phyloP scores from a whole-genome alignment of 1,140 invertebrate species.

The Trichonephila inaurata region DNA sequence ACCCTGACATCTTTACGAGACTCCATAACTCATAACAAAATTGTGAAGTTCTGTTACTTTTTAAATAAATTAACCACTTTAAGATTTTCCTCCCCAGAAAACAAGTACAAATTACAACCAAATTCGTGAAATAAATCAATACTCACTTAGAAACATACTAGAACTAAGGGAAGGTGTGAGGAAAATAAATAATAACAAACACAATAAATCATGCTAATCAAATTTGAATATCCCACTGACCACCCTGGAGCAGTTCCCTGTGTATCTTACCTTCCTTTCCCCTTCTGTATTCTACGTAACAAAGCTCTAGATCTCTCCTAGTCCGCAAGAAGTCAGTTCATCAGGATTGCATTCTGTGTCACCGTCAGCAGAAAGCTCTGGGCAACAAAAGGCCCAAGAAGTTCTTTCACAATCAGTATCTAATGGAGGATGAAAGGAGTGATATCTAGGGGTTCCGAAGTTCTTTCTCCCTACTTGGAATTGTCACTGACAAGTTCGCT shows the following conservation, averaged over 20 bases:
- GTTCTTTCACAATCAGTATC: conserved; percentile 65
- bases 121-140: too few relatives aligned
- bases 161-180: too few relatives aligned
- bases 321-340: conserved; percentile 43
- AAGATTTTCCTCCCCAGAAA: too few relatives aligned
- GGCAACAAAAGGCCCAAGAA: conserved; percentile 48
- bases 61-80: too few relatives aligned
- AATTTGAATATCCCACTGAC: not conserved
- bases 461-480: conserved; percentile 67
- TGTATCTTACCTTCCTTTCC: not conserved
- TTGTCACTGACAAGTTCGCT: conserved; percentile 73
- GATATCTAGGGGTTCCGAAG: conserved; percentile 55
- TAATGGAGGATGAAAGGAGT: conserved; percentile 74
- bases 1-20: too few relatives aligned
- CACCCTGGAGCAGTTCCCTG: not conserved
- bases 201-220: not conserved
- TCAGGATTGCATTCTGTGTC: conserved; percentile 51
- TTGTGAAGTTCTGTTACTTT: too few relatives aligned
- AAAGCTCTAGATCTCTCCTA: not conserved
- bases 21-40: too few relatives aligned
- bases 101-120: too few relatives aligned
- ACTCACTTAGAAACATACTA: too few relatives aligned
- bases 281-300: not conserved
- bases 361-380: conserved; percentile 59
- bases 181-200: too few relatives aligned